Evolutionary conservation across 2,797 vertebrate genomes (phyloP).

Genomic region (Nothura maculosa): DNA sequence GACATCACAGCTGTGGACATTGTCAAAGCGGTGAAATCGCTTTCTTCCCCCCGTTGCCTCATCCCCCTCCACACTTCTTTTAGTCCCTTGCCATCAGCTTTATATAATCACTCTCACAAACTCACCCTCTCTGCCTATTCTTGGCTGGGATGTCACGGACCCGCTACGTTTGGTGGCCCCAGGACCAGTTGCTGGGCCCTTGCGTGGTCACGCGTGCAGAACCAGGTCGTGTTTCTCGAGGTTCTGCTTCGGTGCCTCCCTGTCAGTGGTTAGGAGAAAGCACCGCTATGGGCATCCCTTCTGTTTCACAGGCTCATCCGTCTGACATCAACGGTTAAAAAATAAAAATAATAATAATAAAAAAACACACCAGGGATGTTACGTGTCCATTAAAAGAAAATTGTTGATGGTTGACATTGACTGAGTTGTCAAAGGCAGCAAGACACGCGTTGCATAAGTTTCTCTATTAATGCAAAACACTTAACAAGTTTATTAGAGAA

Average conservation of each 20-base stretch:
- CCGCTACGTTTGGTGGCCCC: constrained; percentile 19
- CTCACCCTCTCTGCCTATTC: constrained; percentile 64
- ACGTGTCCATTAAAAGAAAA: constrained; percentile 57
- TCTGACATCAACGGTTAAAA: constrained; percentile 68
- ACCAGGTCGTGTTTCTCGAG: constrained; percentile 58
- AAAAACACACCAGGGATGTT: constrained; percentile 63
- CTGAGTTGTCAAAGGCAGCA: constrained; percentile 51
- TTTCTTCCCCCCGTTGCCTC: not conserved
- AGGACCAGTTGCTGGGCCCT: constrained; percentile 39
- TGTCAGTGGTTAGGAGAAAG: constrained; percentile 68
- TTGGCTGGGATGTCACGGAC: constrained; percentile 71
- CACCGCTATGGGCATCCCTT: constrained; percentile 74
- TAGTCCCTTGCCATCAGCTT: constrained; percentile 73
- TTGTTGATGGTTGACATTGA: constrained; percentile 69
- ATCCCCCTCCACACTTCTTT: not conserved
- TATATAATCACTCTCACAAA: constrained; percentile 79
- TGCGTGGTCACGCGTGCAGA: constrained; percentile 43
- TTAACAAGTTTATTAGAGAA: constrained; percentile 71
- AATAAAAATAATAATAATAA: not conserved
- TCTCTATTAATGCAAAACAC: constrained; percentile 59
- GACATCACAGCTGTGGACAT: constrained; percentile 83
- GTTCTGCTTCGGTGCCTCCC: constrained; percentile 67
- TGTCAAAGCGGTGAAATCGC: constrained; percentile 64
- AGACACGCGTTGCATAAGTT: constrained; percentile 43
- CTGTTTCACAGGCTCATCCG: constrained; percentile 72